Conservation (phyloP, 2,888 invertebrate species). For the Caenorhabditis wallacei region DNA sequence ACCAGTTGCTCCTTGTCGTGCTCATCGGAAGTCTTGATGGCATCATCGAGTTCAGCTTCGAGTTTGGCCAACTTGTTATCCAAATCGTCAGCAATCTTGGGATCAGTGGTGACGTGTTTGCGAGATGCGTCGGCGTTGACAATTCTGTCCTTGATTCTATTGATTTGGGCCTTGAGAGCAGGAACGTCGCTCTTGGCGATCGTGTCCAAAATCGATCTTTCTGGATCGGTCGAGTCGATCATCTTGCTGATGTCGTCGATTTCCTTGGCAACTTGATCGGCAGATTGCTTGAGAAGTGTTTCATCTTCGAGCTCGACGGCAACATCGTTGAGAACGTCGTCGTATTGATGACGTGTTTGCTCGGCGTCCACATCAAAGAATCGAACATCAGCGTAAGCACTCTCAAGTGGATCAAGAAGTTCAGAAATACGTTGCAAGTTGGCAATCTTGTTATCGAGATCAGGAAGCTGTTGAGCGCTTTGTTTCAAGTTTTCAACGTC, state of each 20-base stretch:
- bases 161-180: conserved; percentile 68
- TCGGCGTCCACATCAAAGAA: conserved; percentile 78
- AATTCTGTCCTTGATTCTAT: conserved; percentile 62
- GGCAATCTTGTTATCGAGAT: conserved; percentile 56
- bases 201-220: conserved; percentile 50
- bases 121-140: conserved; percentile 60
- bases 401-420: conserved; percentile 67
- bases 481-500: conserved; percentile 60
- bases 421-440: conserved; percentile 74
- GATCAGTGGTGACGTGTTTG: conserved; percentile 64
- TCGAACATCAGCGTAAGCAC: conserved; percentile 76
- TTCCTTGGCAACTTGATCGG: conserved; percentile 69
- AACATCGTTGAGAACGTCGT: conserved; percentile 69
- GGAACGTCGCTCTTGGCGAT: conserved; percentile 59
- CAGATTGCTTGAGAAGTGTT: conserved; percentile 69
- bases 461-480: conserved; percentile 41
- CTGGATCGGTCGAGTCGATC: conserved; percentile 53
- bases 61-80: conserved; percentile 51
- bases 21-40: conserved; percentile 63
- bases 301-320: conserved; percentile 68
- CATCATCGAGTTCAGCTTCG: conserved; percentile 64
- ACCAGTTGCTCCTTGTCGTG: conserved; percentile 66
- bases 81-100: conserved; percentile 50
- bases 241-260: conserved; percentile 57
- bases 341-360: conserved; percentile 73